Evolutionary conservation across 2,797 vertebrate species (phyloP).

Genomic region (Chlorospingus semifuscus): DNA sequence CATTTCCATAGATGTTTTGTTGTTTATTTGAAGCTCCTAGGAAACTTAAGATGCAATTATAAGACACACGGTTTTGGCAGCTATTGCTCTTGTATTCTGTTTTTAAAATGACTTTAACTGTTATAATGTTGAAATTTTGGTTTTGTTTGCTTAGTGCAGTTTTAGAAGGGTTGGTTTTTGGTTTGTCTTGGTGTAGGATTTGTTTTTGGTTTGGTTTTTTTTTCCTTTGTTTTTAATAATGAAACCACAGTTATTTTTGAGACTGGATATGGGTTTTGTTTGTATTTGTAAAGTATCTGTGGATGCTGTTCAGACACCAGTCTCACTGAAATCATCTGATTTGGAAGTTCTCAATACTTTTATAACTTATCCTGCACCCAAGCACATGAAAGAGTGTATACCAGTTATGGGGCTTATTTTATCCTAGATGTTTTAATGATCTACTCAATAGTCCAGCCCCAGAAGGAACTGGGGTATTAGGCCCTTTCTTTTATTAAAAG

Average conservation of each 20-base stretch:
- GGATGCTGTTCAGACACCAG: neutral
- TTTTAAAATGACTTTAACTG: neutral
- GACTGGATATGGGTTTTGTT: neutral
- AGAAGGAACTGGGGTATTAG: neutral
- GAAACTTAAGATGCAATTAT: neutral
- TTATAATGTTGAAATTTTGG: accelerated
- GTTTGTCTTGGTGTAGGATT: neutral
- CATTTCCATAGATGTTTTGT: neutral
- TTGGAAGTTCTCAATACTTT: neutral
- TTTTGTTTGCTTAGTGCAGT: neutral
- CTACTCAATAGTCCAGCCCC: neutral
- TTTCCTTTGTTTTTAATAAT: neutral
- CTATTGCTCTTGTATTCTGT: neutral
- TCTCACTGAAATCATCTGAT: neutral
- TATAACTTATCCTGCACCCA: accelerated
- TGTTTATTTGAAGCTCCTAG: neutral
- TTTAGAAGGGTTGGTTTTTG: neutral
- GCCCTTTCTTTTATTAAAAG: neutral
- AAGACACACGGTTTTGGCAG: neutral
- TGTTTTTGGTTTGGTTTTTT: accelerated
- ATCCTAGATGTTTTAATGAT: neutral
- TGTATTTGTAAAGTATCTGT: neutral
- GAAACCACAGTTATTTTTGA: neutral
- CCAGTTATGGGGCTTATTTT: neutral
- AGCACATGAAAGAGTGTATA: neutral